These are phyloP conservation scores for Nematolebias whitei DNA, from an alignment of 2,113 vertebrate species.

Conservation along the genomic window DNA sequence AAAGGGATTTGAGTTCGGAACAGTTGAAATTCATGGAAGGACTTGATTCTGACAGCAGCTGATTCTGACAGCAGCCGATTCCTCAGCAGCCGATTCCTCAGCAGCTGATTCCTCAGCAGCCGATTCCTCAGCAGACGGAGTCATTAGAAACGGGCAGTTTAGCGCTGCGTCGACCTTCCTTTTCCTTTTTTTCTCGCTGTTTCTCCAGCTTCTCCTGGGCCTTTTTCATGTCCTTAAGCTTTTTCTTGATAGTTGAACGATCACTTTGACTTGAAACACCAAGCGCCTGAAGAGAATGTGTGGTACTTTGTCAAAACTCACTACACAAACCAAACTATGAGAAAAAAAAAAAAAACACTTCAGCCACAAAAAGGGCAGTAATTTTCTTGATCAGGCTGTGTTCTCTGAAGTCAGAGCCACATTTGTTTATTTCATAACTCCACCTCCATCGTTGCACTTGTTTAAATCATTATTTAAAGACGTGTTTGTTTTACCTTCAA, in stretches of 20 bases:
- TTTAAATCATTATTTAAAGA: not conserved
- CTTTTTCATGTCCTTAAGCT: constrained; percentile 90
- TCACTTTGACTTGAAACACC: constrained; percentile 88
- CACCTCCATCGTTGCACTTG: not conserved
- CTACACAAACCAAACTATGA: not conserved
- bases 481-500: constrained; percentile 80
- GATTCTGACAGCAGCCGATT: constrained; percentile 2
- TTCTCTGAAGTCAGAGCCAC: not conserved
- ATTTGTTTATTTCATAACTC: not conserved
- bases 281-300: constrained; percentile 73
- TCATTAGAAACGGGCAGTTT: constrained; percentile 80
- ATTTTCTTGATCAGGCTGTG: not conserved
- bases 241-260: constrained; percentile 88
- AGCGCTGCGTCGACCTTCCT: constrained; percentile 81
- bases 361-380: constrained; percentile 65
- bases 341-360: not conserved
- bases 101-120: too few relatives aligned
- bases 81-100: constrained; percentile 82
- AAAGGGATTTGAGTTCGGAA: constrained; percentile 2
- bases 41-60: constrained; percentile 1
- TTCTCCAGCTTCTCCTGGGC: constrained; percentile 91
- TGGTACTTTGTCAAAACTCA: not conserved
- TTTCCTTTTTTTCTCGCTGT: constrained; percentile 86
- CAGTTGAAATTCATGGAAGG: constrained; percentile 15
- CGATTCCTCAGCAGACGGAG: constrained; percentile 82